Evolutionary conservation across 2,113 vertebrate species (phyloP).

Genomic region (Leptobrachium ailaonicum): DNA sequence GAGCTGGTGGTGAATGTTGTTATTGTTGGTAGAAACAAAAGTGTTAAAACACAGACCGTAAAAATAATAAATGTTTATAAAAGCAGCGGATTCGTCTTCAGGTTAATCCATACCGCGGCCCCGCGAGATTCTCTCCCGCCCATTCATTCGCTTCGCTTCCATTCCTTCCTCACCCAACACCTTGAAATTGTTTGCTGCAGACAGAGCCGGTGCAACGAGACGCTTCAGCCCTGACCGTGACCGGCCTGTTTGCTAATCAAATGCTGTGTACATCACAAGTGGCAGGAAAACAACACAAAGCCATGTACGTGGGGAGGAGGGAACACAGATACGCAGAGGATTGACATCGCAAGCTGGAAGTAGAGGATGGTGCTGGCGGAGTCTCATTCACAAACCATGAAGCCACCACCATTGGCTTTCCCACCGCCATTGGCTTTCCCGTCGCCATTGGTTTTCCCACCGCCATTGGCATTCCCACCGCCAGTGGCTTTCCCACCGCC

Average conservation of each 20-base stretch:
- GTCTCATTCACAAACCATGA: too few species aligned
- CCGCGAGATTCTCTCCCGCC: not conserved
- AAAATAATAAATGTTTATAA: not conserved
- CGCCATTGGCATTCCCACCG: too few species aligned
- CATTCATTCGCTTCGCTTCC: not conserved
- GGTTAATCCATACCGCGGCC: not conserved
- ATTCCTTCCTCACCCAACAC: not conserved
- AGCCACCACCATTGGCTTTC: too few species aligned
- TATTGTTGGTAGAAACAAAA: not conserved
- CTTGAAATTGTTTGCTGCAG: constrained; percentile 3
- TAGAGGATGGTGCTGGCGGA: too few species aligned
- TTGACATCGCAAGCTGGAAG: too few species aligned
- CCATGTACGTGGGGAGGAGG: too few species aligned
- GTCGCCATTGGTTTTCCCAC: too few species aligned
- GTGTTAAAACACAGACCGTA: not conserved
- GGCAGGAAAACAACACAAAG: not conserved
- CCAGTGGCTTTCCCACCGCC: too few species aligned
- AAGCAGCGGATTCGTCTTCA: not conserved
- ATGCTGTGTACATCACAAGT: not conserved
- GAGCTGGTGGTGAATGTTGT: too few species aligned
- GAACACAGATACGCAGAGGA: too few species aligned
- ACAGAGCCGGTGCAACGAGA: not conserved
- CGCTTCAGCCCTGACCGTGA: not conserved
- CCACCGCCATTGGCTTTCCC: too few species aligned
- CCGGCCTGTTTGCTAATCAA: not conserved